Evolutionary conservation across 92 coral and sea anemone genomes (phyloP).

Genomic region (Galaxea fascicularis): DNA sequence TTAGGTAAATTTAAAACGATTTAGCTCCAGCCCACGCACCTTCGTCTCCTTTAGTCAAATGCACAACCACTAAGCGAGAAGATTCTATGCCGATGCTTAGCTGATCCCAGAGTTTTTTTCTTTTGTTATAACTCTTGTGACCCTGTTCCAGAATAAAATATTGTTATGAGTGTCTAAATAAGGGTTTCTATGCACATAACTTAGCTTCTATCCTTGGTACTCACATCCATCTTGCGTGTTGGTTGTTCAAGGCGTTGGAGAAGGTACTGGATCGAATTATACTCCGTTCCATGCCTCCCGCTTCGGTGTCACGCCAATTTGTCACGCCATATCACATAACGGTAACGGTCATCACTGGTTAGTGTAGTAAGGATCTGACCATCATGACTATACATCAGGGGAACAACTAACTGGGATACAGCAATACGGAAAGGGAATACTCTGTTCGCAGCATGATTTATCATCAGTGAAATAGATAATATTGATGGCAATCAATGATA

Average conservation of each 20-base stretch:
- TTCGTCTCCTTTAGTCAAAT: slow-evolving; percentile 61
- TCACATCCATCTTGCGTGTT: slow-evolving; percentile 26
- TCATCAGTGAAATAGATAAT: too few relatives aligned
- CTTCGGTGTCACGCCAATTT: neutral
- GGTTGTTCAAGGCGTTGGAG: slow-evolving; percentile 28
- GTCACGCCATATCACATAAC: neutral
- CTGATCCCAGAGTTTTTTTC: slow-evolving; percentile 62
- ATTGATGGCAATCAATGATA: too few relatives aligned
- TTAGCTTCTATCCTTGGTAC: neutral
- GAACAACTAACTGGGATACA: too few relatives aligned
- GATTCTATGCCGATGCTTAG: slow-evolving; percentile 57
- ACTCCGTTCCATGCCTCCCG: slow-evolving; percentile 31
- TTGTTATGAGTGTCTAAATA: neutral
- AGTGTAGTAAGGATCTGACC: too few relatives aligned
- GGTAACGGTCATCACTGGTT: too few relatives aligned
- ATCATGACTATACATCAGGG: too few relatives aligned
- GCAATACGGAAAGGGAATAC: too few relatives aligned
- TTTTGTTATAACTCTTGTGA: slow-evolving; percentile 30
- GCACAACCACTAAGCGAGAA: slow-evolving; percentile 63
- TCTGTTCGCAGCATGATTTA: too few relatives aligned
- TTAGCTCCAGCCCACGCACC: slow-evolving; percentile 46
- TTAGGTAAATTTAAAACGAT: too few relatives aligned
- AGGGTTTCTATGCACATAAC: neutral
- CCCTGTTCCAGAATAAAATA: slow-evolving; percentile 34
- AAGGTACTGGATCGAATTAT: slow-evolving; percentile 30